Evolutionary conservation across 2,888 invertebrate genomes (phyloP), one percentile per base, ranked within the genome.

Genomic region (Marronus borbonicus): DNA sequence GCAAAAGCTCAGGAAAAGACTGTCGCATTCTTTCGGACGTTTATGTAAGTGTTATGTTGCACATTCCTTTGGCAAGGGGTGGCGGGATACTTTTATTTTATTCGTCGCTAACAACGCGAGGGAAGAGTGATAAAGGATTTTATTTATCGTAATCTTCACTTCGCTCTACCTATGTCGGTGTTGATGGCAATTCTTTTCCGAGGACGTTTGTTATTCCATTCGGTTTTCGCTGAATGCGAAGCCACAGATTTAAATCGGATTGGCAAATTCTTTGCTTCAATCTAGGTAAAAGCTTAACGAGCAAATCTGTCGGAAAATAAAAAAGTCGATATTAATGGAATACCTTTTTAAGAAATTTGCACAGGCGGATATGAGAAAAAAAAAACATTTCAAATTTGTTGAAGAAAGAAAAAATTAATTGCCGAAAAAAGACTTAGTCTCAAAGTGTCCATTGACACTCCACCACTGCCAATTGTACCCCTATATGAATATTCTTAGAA

Each of bases 11-110:
- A 96, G 97, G 91, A 97, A 97, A 91, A 93, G 97, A 89, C 93
- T 98, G 88, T 97, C 97, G 87, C 96, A 97, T 89, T 97, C 97
- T 91, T 97, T 98, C 91, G 97, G 97, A 89, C 93, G 97, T 93
- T 92, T 98, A 90, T 96, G 97, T 98, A 91, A 97, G 97, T 96
- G 55, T 72, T 72, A 58, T 72, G 39, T 72, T 60, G 66, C 49
- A 72, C 58, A 72, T 72, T 72, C 72, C 58, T 52, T 72, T 55
- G 55, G 20, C n/a, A 55, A 55, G 4, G 55, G 4, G 55, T 8
- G 55, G 55, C 55, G 55, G 7, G 20, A 55, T 55, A 55, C 55
- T 36, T 36, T 36, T 36, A 24, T 64, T 39, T 31, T 36, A 36
- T 64, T 31, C 28, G 64, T 5, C 36, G 36, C 36, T 31, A n/a